These are phyloP conservation scores for Microtus oregoni DNA, from an alignment of 2,113 vertebrate species.

Conservation along the genomic window DNA sequence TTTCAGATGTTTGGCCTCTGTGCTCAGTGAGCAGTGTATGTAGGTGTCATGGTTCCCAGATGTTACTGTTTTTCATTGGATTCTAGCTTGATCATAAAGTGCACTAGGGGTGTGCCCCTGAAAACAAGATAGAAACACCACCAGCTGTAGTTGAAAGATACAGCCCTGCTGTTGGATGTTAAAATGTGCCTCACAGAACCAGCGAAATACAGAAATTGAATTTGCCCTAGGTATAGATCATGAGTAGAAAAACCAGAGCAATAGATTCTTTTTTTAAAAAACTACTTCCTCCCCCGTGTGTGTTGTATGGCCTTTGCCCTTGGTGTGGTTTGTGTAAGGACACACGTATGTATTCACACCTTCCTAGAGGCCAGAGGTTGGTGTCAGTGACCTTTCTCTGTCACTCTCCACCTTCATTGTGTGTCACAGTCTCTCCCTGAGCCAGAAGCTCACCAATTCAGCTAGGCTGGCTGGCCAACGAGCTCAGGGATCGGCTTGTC, in stretches of 20 bases:
- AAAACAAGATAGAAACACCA: not conserved
- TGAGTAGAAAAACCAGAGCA: not conserved
- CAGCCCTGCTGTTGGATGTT: not conserved
- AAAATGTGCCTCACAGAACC: not conserved
- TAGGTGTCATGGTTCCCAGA: not conserved
- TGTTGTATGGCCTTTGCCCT: not conserved
- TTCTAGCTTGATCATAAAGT: not conserved
- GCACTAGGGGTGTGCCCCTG: not conserved
- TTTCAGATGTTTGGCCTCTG: not conserved
- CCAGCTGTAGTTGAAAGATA: not conserved
- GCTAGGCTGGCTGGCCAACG: not conserved
- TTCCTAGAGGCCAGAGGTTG: not conserved
- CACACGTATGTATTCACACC: not conserved
- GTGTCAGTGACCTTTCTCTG: not conserved
- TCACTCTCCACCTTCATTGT: not conserved
- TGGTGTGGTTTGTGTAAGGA: not conserved
- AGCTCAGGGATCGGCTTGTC: not conserved
- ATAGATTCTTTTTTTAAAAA: not conserved
- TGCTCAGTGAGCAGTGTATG: not conserved
- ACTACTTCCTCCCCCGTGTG: not conserved
- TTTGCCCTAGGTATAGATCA: not conserved
- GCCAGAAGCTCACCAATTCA: not conserved
- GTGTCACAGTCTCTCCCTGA: not conserved
- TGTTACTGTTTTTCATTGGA: not conserved
- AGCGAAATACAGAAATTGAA: not conserved